Percentiles rank a stretch among this genome's conserved stretches.
Evolutionary conservation across 2,888 invertebrate genomes (phyloP).

Genomic region (Smittia sp.): DNA sequence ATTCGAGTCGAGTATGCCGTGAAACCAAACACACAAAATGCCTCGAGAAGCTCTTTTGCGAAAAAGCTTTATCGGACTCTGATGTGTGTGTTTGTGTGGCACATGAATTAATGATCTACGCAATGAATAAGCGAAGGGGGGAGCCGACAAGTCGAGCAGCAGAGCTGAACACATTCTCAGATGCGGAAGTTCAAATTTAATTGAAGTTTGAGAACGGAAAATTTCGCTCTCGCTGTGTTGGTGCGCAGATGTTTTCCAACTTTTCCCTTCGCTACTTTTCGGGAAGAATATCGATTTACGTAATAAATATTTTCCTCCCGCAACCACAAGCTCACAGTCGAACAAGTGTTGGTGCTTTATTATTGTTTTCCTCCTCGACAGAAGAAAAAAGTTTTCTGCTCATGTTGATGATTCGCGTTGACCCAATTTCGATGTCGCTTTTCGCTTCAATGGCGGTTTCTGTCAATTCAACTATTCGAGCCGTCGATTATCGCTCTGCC

Average conservation of each 20-base stretch:
- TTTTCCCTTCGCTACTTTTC: background rate
- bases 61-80: too few relatives aligned
- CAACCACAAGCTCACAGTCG: background rate
- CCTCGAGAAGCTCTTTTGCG: too few relatives aligned
- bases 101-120: background rate
- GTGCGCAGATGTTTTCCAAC: constrained; percentile 4
- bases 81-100: background rate
- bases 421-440: background rate
- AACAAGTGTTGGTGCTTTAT: background rate
- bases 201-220: constrained; percentile 9
- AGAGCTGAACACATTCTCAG: background rate
- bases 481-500: too few relatives aligned
- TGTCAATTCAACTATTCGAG: too few relatives aligned
- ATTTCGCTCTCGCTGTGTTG: background rate
- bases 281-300: background rate
- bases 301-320: background rate
- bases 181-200: constrained; percentile 29
- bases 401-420: background rate
- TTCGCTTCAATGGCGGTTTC: background rate
- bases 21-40: background rate
- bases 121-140: background rate
- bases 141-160: background rate
- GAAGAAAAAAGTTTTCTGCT: too few relatives aligned
- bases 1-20: background rate
- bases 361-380: background rate